A percentile compares a stretch with the other conserved stretches of the same genome.
These are phyloP conservation scores for Nyctereutes procyonoides DNA, from an alignment of 2,113 vertebrate genomes.

Conservation along the genomic window DNA sequence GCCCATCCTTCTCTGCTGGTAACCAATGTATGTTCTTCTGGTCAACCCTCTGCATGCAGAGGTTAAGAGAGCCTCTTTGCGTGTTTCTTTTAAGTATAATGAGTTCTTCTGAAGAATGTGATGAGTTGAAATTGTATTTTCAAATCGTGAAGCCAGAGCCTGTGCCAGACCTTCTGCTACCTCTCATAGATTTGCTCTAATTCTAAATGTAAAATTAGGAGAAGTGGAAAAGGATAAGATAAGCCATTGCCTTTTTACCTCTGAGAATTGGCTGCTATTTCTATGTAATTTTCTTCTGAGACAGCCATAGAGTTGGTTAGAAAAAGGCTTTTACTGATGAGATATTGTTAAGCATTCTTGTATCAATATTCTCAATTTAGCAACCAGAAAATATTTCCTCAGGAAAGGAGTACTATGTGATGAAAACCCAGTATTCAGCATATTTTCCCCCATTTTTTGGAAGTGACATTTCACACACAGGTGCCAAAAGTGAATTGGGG, in stretches of 20 bases:
- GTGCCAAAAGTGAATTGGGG: conserved; percentile 79
- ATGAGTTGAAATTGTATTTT: conserved; percentile 34
- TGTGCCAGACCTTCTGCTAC: conserved; percentile 75
- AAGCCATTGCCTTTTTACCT: conserved; percentile 58
- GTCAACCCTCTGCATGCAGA: background rate
- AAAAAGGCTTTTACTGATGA: background rate
- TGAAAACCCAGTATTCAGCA: conserved; percentile 39
- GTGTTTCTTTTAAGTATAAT: conserved; percentile 48
- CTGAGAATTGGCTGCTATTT: conserved; percentile 63
- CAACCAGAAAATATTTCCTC: background rate
- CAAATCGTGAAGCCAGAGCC: conserved; percentile 60
- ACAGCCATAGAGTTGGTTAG: conserved; percentile 38
- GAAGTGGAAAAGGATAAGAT: conserved; percentile 45
- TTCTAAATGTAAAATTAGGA: conserved; percentile 50
- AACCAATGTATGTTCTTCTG: background rate
- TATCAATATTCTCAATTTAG: background rate
- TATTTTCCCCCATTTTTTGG: conserved; percentile 55
- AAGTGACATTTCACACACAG: conserved; percentile 65
- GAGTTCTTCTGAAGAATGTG: conserved; percentile 23
- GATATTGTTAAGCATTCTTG: conserved; percentile 11
- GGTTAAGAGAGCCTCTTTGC: conserved; percentile 53
- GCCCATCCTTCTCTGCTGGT: background rate
- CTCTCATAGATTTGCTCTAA: conserved; percentile 64
- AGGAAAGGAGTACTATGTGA: background rate
- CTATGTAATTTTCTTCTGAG: conserved; percentile 58